Evolutionary conservation across 2,113 vertebrate genomes (phyloP), one percentile per base, ranked within the genome.

Genomic region (Pelecanus crispus): DNA sequence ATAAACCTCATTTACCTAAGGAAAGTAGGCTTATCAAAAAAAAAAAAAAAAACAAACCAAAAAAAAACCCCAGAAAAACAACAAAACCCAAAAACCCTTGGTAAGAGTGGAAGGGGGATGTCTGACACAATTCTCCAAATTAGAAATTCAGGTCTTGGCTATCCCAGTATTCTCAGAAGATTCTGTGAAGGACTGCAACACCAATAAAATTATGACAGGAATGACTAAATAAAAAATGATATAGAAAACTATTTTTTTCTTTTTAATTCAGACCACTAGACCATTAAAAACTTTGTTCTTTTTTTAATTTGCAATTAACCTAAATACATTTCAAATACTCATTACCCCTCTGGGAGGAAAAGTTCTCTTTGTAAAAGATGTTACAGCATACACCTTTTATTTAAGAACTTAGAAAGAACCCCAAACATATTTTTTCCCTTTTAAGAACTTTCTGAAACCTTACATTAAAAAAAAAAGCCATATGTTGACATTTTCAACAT

Each of bases 271-370:
- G 90, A 96, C 63, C 86, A 89, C 62, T 47, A 87, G 52, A 94
- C 49, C 90, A 95, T 66, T 96, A 96, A 92, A 96, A 96, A 88
- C 90, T 93, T 68, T 53, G 90, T 95, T 95, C 90, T 94, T 97
- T 94, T 96, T 96, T 96, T 96, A 96, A 94, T 91, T 92, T 92
- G 93, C 95, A 97, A 97, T 97, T 96, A 97, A 93, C 95, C 96
- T 94, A 97, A 94, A 94, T 96, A 94, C 50, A 94, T 96, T 93
- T 70, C 87, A 96, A 96, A 93, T 74, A 95, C 59, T 90, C n/a
- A 47, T 80, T 90, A 81, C 31, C 38, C 92, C 80, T 80, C 38
- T 88, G 95, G 96, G 92, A 96, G 13, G 12, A 86, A 90, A 93
- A 95, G 80, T 80, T 86, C 93, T 85, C 82, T 88, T 73, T 74